Percentiles rank a stretch among this genome's conserved stretches.
Evolutionary conservation across 2,888 invertebrate genomes (phyloP).

Genomic region (Ceratothoa steindachneri): DNA sequence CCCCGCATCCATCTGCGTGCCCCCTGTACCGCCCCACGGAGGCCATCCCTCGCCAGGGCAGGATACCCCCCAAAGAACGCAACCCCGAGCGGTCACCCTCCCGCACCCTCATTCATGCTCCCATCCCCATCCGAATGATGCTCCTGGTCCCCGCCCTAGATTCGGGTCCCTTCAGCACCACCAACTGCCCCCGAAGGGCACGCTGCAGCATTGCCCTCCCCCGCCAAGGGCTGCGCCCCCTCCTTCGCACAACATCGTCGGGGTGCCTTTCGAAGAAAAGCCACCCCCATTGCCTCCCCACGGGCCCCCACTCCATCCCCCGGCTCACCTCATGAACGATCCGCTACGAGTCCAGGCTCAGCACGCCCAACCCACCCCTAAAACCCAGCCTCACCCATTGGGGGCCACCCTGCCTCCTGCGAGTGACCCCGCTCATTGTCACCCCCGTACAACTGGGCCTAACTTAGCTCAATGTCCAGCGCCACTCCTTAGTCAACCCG

Average conservation of each 20-base stretch:
- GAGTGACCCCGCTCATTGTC: background rate
- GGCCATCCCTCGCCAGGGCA: constrained; percentile 5
- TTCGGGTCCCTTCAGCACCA: background rate
- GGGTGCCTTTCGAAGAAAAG: background rate
- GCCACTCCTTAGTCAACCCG: too few relatives aligned
- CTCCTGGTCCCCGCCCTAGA: background rate
- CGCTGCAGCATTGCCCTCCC: background rate
- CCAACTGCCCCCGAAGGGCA: background rate
- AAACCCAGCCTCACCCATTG: background rate
- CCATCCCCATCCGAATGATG: background rate
- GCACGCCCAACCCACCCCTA: background rate
- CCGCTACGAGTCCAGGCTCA: background rate
- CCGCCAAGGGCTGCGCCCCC: background rate
- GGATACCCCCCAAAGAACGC: constrained; percentile 18
- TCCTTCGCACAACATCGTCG: background rate
- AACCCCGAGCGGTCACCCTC: constrained; percentile 14
- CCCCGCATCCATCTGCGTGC: background rate
- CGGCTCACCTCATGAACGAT: constrained; percentile 9
- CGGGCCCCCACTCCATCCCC: background rate
- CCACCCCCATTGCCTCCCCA: background rate
- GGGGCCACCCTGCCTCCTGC: background rate
- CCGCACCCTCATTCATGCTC: constrained; percentile 4
- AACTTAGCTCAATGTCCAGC: background rate
- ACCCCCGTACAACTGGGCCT: background rate
- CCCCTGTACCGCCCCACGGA: constrained; percentile 32